Evolutionary conservation across 2,797 vertebrate genomes (phyloP).

Genomic region (Gambusia yucatana): DNA sequence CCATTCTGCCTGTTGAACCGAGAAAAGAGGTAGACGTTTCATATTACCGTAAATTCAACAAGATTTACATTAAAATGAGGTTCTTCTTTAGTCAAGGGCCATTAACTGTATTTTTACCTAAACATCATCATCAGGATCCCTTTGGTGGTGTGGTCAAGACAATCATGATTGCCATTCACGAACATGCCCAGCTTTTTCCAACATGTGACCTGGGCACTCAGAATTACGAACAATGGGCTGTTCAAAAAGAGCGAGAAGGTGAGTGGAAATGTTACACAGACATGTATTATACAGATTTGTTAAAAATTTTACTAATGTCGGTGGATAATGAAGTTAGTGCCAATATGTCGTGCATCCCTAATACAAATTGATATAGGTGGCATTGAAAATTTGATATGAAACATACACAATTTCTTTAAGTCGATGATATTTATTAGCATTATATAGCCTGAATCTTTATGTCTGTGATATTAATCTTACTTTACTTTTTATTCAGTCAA

Average conservation of each 20-base stretch:
- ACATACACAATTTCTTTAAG: neutral
- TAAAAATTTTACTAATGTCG: too few species aligned
- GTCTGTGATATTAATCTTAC: too few species aligned
- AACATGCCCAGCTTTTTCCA: conserved; percentile 81
- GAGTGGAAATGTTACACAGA: conserved; percentile 23
- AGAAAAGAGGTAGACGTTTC: conserved; percentile 80
- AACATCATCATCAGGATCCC: conserved; percentile 85
- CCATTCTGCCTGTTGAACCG: conserved; percentile 81
- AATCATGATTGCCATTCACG: conserved; percentile 91
- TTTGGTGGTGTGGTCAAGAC: conserved; percentile 90
- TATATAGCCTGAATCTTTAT: neutral
- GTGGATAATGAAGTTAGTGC: too few species aligned
- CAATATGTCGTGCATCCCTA: too few species aligned
- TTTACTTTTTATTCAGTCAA: neutral
- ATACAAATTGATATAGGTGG: neutral
- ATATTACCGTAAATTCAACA: too few species aligned
- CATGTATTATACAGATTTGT: too few species aligned
- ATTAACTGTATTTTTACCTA: neutral
- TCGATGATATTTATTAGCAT: neutral
- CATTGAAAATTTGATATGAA: neutral
- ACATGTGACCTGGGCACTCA: conserved; percentile 89
- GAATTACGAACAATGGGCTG: conserved; percentile 93
- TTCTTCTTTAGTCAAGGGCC: neutral
- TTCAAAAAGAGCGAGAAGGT: conserved; percentile 89
- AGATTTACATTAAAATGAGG: neutral